A percentile compares a stretch with the other conserved stretches of the same genome.
These are phyloP conservation scores for Silurus aristotelis DNA, from an alignment of 2,797 vertebrate genomes.

Conservation along the genomic window DNA sequence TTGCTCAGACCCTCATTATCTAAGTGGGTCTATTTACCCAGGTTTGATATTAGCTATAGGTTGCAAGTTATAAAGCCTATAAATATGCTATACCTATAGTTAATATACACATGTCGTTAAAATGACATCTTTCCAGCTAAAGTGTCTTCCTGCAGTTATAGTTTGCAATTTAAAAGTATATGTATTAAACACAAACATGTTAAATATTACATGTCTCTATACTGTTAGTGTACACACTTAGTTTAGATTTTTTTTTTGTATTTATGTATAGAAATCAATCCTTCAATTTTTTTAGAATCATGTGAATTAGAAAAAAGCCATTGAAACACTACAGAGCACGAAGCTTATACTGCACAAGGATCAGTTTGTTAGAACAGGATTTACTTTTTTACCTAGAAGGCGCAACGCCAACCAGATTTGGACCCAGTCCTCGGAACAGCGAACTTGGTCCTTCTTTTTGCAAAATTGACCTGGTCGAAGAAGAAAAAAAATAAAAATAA, in stretches of 20 bases:
- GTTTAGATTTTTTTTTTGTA: too few species aligned
- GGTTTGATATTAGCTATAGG: not conserved
- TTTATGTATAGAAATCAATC: not conserved
- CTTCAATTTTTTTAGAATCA: not conserved
- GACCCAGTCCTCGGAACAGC: conserved; percentile 93
- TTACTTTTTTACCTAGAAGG: conserved; percentile 86
- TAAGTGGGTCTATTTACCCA: not conserved
- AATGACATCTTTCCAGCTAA: not conserved
- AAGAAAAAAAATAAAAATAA: conserved; percentile 52
- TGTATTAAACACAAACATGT: not conserved
- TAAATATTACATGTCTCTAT: not conserved
- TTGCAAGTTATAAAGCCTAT: not conserved
- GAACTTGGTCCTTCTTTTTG: conserved; percentile 98
- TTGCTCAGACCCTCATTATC: not conserved
- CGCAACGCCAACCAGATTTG: conserved; percentile 95
- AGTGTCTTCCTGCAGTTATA: not conserved
- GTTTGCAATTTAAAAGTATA: too few species aligned
- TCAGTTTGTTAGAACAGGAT: not conserved
- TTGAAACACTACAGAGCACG: not conserved
- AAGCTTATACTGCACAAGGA: not conserved
- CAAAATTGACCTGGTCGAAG: conserved; percentile 86
- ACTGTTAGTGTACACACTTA: not conserved
- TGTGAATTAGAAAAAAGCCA: not conserved
- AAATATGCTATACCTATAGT: not conserved
- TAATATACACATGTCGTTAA: not conserved